A percentile compares a stretch with the other conserved stretches of the same genome.
These are phyloP conservation scores for Acleris sparsana DNA, from an alignment of 2,888 invertebrate species.

Conservation along the genomic window DNA sequence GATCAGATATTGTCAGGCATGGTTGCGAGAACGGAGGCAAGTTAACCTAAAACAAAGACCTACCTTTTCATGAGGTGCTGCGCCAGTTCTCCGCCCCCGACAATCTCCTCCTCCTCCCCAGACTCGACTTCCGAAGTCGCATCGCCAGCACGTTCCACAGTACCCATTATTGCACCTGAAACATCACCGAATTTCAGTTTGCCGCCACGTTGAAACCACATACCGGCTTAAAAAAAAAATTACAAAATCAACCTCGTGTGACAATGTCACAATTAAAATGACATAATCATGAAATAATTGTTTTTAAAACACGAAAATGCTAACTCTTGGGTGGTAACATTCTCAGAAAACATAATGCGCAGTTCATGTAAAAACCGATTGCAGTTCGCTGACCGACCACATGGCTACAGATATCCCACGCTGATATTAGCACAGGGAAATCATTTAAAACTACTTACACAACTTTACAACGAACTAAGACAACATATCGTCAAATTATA, in stretches of 20 bases:
- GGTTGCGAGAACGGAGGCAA: background rate
- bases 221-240: conserved; percentile 55
- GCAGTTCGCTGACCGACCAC: conserved; percentile 63
- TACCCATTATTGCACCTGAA: conserved; percentile 83
- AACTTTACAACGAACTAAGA: conserved; percentile 39
- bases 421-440: conserved; percentile 41
- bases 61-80: conserved; percentile 76
- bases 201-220: conserved; percentile 71
- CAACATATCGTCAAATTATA: conserved; percentile 39
- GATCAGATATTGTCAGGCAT: background rate
- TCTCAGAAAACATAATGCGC: conserved; percentile 73
- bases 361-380: conserved; percentile 66
- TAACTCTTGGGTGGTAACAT: conserved; percentile 46
- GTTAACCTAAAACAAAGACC: conserved; percentile 43
- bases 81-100: conserved; percentile 78
- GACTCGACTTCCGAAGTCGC: conserved; percentile 87
- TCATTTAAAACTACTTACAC: conserved; percentile 44
- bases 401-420: conserved; percentile 57
- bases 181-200: conserved; percentile 55
- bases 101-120: conserved; percentile 85
- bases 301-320: conserved; percentile 34
- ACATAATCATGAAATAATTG: conserved; percentile 38
- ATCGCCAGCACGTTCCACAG: conserved; percentile 86
- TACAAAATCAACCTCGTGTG: conserved; percentile 33
- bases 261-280: conserved; percentile 36